Evolutionary conservation across 2,797 vertebrate species (phyloP).

Genomic region (Rhincodon typus): DNA sequence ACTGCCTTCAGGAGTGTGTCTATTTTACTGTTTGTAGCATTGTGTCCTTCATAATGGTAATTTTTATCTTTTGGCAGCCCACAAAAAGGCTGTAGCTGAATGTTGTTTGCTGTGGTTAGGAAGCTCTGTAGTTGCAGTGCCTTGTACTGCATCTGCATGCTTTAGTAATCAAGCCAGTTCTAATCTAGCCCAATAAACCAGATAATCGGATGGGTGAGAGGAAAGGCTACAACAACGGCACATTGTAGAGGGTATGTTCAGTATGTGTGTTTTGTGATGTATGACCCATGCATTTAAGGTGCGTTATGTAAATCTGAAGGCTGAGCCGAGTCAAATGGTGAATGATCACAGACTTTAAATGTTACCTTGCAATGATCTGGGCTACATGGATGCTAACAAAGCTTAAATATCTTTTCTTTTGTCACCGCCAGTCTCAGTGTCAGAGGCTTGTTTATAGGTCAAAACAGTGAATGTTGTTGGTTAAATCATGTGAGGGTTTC

Average conservation of each 20-base stretch:
- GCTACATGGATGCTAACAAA: neutral
- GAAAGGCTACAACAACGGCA: neutral
- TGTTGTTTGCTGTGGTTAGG: neutral
- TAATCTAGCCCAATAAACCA: neutral
- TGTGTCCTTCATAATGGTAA: constrained; percentile 43
- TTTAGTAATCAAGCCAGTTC: constrained; percentile 26
- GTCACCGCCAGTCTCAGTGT: neutral
- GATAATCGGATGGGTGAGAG: neutral
- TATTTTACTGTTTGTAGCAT: constrained; percentile 43
- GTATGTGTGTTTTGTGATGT: neutral
- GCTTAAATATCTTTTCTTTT: neutral
- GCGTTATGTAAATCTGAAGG: neutral
- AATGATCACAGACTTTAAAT: constrained; percentile 10
- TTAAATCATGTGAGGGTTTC: neutral
- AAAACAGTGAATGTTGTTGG: neutral
- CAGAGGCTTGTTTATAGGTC: neutral
- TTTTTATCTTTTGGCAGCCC: constrained; percentile 39
- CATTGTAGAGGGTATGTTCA: neutral
- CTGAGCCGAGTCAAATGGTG: neutral
- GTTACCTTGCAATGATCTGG: neutral
- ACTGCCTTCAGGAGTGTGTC: constrained; percentile 38
- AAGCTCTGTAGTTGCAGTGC: neutral
- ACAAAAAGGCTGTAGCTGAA: constrained; percentile 17
- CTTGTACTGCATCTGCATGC: neutral
- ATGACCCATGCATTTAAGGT: neutral